Evolutionary conservation across 2,888 invertebrate species (phyloP).

Genomic region (Physocephala rufipes): DNA sequence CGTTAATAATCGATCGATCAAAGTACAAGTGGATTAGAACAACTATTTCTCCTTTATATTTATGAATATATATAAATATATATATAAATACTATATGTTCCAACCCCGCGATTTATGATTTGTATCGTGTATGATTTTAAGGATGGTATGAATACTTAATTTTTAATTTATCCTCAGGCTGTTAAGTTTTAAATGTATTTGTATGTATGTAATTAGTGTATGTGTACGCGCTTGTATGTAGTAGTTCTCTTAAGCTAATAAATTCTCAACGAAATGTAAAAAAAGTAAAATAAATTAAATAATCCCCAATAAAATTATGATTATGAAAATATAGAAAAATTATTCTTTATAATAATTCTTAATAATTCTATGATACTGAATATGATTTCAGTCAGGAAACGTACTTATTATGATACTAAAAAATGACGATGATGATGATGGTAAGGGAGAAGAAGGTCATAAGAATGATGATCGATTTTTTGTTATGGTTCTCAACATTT

Average conservation of each 20-base stretch:
- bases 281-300: not conserved
- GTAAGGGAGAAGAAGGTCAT: too few relatives aligned
- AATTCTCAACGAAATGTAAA: conserved; percentile 3
- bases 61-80: not conserved
- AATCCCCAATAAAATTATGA: not conserved
- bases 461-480: too few relatives aligned
- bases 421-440: too few relatives aligned
- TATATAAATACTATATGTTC: too few relatives aligned
- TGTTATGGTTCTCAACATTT: too few relatives aligned
- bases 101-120: conserved; percentile 3
- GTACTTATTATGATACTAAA: too few relatives aligned
- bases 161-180: conserved; percentile 35
- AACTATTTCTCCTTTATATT: conserved; percentile 16
- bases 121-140: conserved; percentile 5
- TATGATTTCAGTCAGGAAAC: too few relatives aligned
- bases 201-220: conserved; percentile 20
- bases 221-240: not conserved
- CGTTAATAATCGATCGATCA: conserved; percentile 15
- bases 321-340: not conserved
- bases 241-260: not conserved
- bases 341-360: not conserved
- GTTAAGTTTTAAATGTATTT: conserved; percentile 30
- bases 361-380: not conserved
- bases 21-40: conserved; percentile 28
- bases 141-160: conserved; percentile 4